Evolutionary conservation across 1,140 invertebrate genomes (phyloP).

Genomic region (Zaprionus taronus): DNA sequence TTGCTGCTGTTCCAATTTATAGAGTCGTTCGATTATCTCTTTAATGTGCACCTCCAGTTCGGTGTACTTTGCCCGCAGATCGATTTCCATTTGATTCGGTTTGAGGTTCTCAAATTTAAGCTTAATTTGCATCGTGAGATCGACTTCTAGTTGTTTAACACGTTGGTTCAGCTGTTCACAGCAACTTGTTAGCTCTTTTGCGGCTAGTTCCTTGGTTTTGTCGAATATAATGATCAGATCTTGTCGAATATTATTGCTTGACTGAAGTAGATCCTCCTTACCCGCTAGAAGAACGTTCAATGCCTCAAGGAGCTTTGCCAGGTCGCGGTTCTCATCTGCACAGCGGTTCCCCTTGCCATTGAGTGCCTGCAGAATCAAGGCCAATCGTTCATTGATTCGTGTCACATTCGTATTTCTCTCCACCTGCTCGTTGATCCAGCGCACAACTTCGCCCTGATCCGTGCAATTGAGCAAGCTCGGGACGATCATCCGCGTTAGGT

Average conservation of each 20-base stretch:
- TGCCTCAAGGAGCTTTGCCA: constrained; percentile 30
- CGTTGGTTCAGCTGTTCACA: constrained; percentile 27
- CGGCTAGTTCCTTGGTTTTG: constrained; percentile 4
- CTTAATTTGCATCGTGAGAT: constrained; percentile 10
- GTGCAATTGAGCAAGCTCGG: not conserved
- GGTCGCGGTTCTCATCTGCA: constrained; percentile 34
- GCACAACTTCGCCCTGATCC: constrained; percentile 9
- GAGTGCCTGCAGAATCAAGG: constrained; percentile 8
- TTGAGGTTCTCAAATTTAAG: not conserved
- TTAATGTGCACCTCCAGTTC: not conserved
- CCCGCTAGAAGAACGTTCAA: not conserved
- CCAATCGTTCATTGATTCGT: constrained; percentile 29
- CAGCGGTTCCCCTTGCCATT: constrained; percentile 25
- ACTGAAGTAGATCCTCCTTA: not conserved
- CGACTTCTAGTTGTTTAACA: constrained; percentile 17
- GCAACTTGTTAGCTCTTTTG: constrained; percentile 28
- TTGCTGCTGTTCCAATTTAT: not conserved
- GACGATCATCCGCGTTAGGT: too few species aligned
- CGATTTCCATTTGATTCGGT: not conserved
- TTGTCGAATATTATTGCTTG: constrained; percentile 23
- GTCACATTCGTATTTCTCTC: constrained; percentile 24
- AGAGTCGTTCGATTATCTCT: not conserved
- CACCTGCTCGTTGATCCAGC: constrained; percentile 50
- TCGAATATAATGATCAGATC: constrained; percentile 44
- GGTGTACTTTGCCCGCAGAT: not conserved